Evolutionary conservation across 2,888 invertebrate genomes (phyloP).

Genomic region (Rhagonycha fulva): DNA sequence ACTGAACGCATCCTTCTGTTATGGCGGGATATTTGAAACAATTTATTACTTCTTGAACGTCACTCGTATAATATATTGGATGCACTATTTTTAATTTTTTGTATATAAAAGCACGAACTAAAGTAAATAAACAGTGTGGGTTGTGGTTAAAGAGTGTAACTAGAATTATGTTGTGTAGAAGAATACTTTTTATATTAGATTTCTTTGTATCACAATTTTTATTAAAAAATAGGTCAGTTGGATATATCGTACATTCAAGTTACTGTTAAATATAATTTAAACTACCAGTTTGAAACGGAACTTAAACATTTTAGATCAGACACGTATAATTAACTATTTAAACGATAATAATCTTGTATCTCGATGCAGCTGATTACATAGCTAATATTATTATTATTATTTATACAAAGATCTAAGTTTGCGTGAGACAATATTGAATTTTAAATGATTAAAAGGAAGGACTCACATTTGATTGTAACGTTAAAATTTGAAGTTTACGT

Average conservation of each 20-base stretch:
- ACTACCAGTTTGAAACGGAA: slow-evolving; percentile 3
- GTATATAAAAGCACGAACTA: slow-evolving; percentile 18
- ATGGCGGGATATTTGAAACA: not conserved
- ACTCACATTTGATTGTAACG: not conserved
- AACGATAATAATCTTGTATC: not conserved
- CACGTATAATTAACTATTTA: slow-evolving; percentile 4
- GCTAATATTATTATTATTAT: not conserved
- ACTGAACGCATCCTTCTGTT: not conserved
- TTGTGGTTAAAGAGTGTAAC: slow-evolving; percentile 18
- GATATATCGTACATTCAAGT: not conserved
- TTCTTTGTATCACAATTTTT: not conserved
- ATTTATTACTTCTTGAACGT: not conserved
- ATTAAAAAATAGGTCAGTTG: slow-evolving; percentile 1
- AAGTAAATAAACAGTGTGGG: slow-evolving; percentile 32
- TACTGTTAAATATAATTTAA: slow-evolving; percentile 2
- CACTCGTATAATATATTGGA: not conserved
- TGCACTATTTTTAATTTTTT: slow-evolving; percentile 7
- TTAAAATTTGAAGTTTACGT: no score
- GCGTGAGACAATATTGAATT: not conserved
- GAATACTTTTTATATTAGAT: not conserved
- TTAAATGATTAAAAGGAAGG: not conserved
- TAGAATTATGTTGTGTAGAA: not conserved
- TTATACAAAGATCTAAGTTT: not conserved
- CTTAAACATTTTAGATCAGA: slow-evolving; percentile 1
- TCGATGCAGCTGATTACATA: not conserved